Evolutionary conservation across 2,888 invertebrate genomes (phyloP), one percentile per base, ranked within the genome.

Genomic region (Eristalis tenax): DNA sequence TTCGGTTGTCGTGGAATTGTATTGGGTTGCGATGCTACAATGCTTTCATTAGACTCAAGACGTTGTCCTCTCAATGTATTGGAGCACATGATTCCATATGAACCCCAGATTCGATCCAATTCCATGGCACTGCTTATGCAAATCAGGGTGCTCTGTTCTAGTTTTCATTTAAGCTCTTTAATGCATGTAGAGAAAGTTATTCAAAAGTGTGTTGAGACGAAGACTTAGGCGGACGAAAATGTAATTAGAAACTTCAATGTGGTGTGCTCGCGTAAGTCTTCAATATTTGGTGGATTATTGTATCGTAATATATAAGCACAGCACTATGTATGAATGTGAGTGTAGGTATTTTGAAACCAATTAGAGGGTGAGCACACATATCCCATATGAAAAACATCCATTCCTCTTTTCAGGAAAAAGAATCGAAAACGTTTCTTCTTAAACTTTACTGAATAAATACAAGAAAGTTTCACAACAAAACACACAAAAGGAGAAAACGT

Each of bases 1-100:
- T 73, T 13, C n/a, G 57, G 69, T 66, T 82, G 73, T 70, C 81
- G 68, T 59, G 69, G 61, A 35, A 69, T 73, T 73, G 8, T 59
- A 57, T 50, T 69, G 63, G 61, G 66, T 66, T 23, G 57, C n/a
- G 43, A 43, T n/a, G 18, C 50, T 8, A n/a, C 8, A 50, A 18
- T 50, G 50, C 18, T 50, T 50, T 50, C 50, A 50, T 50, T 50
- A 50, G 8, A 18, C n/a, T 18, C 50, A 50, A 38, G 38, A 38
- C 38, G 0, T 38, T 38, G 38, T 13, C 50, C 18, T n/a, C 50
- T 50, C 18, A 13, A 13, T 50, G 18, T 50, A 8, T 18, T 8
- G 50, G 18, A 8, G 1, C 50, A 50, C 18, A n/a, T 43, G 50
- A 18, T 18, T 50, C 50, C 8, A 50, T 18, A 5, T 18, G 18